phyloP scores from a whole-genome alignment of 1,140 invertebrate genomes.

The Drosophila tristis region DNA sequence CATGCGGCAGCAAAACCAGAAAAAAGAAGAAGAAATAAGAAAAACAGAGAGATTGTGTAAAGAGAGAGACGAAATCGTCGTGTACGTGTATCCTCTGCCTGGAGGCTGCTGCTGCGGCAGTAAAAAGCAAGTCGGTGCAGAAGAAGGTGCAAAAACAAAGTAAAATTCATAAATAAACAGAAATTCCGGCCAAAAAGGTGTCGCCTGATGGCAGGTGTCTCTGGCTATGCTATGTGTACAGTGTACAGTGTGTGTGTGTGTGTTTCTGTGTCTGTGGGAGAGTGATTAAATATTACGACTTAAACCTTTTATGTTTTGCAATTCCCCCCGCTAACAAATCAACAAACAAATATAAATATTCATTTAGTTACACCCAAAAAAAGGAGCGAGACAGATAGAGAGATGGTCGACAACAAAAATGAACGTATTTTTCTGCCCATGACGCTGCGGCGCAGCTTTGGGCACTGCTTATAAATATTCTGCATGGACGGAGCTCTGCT shows the following conservation, averaged over 20 bases:
- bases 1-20: constrained; percentile 20
- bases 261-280: constrained; percentile 9
- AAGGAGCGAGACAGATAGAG: not conserved
- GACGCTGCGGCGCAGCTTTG: not conserved
- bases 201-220: constrained; percentile 36
- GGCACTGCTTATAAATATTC: too few species aligned
- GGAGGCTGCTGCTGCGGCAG: constrained; percentile 19
- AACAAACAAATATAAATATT: constrained; percentile 42
- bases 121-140: not conserved
- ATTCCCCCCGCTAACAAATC: constrained; percentile 45
- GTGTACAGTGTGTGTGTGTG: not conserved
- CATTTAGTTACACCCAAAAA: constrained; percentile 53
- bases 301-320: constrained; percentile 49
- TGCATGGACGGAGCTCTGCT: constrained; percentile 1
- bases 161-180: constrained; percentile 51
- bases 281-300: constrained; percentile 47
- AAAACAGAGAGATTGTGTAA: constrained; percentile 11
- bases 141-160: constrained; percentile 54
- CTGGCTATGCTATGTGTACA: not conserved
- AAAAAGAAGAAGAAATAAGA: constrained; percentile 25
- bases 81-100: constrained; percentile 9
- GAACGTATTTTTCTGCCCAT: constrained; percentile 41
- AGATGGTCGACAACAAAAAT: constrained; percentile 34
- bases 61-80: constrained; percentile 9
- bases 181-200: not conserved